These are phyloP conservation scores for Colletes latitarsis DNA, from an alignment of 1,140 invertebrate species.

Conservation along the genomic window DNA sequence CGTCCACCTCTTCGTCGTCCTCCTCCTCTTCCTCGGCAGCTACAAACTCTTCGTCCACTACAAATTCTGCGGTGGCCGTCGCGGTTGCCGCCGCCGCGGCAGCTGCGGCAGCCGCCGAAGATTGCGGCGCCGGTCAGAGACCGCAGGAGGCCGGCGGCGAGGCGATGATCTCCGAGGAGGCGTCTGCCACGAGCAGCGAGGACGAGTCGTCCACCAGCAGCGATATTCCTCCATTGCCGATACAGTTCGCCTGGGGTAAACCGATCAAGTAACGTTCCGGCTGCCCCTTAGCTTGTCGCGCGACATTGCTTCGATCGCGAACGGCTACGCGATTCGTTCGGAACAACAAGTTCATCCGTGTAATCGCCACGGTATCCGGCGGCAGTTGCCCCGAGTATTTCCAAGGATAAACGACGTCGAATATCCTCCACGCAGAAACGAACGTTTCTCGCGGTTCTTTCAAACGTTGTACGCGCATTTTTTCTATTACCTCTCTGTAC, in stretches of 20 bases:
- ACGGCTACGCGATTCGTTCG: slow-evolving; percentile 16
- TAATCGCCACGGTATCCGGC: slow-evolving; percentile 18
- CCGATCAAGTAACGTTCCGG: slow-evolving; percentile 62
- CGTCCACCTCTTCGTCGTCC: slow-evolving; percentile 48
- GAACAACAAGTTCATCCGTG: slow-evolving; percentile 10
- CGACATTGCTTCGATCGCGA: slow-evolving; percentile 11
- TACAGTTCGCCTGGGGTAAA: slow-evolving; percentile 69
- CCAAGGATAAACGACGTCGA: not conserved
- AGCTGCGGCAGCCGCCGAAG: slow-evolving; percentile 56
- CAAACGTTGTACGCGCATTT: slow-evolving; percentile 40
- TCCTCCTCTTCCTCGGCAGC: slow-evolving; percentile 30
- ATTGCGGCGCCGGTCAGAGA: slow-evolving; percentile 65
- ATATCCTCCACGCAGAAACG: not conserved
- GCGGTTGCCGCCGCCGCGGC: slow-evolving; percentile 52
- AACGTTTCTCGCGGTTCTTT: slow-evolving; percentile 20
- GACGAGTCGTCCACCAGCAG: slow-evolving; percentile 79
- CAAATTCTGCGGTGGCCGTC: slow-evolving; percentile 54
- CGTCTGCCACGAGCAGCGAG: slow-evolving; percentile 78
- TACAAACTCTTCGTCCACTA: slow-evolving; percentile 2
- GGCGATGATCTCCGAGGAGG: slow-evolving; percentile 81
- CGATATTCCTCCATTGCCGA: slow-evolving; percentile 74
- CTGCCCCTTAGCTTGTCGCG: slow-evolving; percentile 13
- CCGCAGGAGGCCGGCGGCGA: slow-evolving; percentile 81
- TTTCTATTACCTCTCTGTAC: slow-evolving; percentile 46
- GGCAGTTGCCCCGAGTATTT: slow-evolving; percentile 6